Percentiles rank a stretch among this genome's conserved stretches.
Evolutionary conservation across 2,888 invertebrate species (phyloP).

Genomic region (Paralinhomoeus sp.): DNA sequence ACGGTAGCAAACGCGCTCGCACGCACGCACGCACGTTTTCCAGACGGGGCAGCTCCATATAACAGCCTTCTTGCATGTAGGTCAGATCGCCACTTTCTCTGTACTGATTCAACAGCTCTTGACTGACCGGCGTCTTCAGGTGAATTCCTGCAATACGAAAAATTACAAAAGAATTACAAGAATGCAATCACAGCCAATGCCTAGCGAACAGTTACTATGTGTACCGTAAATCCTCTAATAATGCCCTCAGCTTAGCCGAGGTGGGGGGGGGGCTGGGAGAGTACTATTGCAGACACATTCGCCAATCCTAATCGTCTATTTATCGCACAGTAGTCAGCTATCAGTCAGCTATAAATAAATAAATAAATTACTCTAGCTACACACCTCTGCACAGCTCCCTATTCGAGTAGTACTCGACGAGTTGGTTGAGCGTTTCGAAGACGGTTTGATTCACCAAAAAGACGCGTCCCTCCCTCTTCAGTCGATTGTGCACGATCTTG

Average conservation of each 20-base stretch:
- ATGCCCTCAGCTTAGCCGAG: too few relatives aligned
- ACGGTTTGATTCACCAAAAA: conserved; percentile 38
- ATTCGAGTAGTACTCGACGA: conserved; percentile 70
- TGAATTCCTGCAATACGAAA: too few relatives aligned
- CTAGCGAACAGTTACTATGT: too few relatives aligned
- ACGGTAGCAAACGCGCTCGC: too few relatives aligned
- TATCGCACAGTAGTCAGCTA: too few relatives aligned
- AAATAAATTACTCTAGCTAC: conserved; percentile 50
- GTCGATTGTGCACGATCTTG: conserved; percentile 85
- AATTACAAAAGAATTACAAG: neutral
- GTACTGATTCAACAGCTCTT: conserved; percentile 10
- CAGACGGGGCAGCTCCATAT: conserved; percentile 17
- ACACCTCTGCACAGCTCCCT: conserved; percentile 73
- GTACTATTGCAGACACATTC: too few relatives aligned
- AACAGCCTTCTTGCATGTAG: conserved; percentile 15
- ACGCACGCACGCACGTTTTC: conserved; percentile 11
- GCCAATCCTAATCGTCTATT: too few relatives aligned
- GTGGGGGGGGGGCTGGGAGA: too few relatives aligned
- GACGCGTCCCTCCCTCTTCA: conserved; percentile 40
- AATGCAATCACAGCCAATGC: neutral
- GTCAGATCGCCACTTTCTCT: conserved; percentile 7
- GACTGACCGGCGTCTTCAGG: too few relatives aligned
- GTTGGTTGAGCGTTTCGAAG: conserved; percentile 86
- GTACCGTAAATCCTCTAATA: too few relatives aligned
- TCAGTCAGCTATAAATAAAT: too few relatives aligned